Percentiles rank a stretch among this genome's conserved stretches.
Evolutionary conservation across 2,797 vertebrate species (phyloP).

Genomic region (Synaphobranchus kaupii): DNA sequence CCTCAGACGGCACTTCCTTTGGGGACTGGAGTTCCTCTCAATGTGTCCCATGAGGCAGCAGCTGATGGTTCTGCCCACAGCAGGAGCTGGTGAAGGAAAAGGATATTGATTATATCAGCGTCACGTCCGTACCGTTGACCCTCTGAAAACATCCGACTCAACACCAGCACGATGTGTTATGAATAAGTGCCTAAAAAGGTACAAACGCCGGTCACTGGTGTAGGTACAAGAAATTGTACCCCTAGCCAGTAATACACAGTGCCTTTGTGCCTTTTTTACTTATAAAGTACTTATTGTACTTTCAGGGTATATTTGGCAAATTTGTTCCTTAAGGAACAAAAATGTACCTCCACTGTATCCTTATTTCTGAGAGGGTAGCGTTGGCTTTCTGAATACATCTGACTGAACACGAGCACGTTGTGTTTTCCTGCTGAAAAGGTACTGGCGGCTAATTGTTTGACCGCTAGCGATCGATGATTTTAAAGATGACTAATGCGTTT

Average conservation of each 20-base stretch:
- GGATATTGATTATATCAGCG: neutral
- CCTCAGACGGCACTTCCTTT: conserved; percentile 44
- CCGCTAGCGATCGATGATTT: neutral
- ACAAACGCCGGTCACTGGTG: no score
- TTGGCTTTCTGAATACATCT: neutral
- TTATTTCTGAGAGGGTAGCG: no score
- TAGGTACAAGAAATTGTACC: no score
- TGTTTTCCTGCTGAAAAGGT: neutral
- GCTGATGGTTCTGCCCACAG: neutral
- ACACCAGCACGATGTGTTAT: neutral
- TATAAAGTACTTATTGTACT: no score
- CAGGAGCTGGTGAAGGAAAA: neutral
- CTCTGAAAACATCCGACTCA: neutral
- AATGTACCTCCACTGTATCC: no score
- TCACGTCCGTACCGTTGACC: neutral
- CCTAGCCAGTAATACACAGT: no score
- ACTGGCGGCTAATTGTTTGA: neutral
- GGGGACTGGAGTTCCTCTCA: no score
- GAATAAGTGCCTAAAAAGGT: no score
- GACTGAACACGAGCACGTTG: neutral
- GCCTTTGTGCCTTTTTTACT: no score
- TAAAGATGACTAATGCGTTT: neutral
- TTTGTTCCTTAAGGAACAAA: no score
- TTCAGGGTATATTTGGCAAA: no score
- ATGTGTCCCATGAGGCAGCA: conserved; percentile 19